These are phyloP conservation scores for Sphaerophoria taeniata DNA, from an alignment of 2,888 invertebrate genomes.

Conservation along the genomic window DNA sequence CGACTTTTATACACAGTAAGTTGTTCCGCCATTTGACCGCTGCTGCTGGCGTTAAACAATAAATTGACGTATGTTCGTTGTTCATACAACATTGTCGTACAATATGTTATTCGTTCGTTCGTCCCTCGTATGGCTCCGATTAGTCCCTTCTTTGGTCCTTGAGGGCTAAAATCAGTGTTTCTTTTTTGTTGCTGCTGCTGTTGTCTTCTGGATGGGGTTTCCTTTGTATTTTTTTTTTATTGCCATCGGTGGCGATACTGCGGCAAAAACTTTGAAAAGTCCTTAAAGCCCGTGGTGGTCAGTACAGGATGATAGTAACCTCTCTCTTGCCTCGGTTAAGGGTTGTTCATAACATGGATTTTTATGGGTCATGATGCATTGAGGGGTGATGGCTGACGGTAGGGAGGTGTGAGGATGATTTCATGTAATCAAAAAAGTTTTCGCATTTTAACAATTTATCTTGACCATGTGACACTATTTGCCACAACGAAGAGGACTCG, in stretches of 20 bases:
- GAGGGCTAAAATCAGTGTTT: slow-evolving; percentile 62
- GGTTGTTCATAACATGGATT: slow-evolving; percentile 19
- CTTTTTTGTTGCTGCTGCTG: slow-evolving; percentile 5
- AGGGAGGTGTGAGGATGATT: slow-evolving; percentile 41
- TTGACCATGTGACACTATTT: slow-evolving; percentile 67
- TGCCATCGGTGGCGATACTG: slow-evolving; percentile 67
- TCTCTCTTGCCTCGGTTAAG: no score
- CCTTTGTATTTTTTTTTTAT: slow-evolving; percentile 68
- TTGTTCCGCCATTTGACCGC: slow-evolving; percentile 51
- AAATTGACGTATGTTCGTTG: slow-evolving; percentile 65
- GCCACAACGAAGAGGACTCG: no score
- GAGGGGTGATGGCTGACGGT: background rate
- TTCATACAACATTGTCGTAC: slow-evolving; percentile 57
- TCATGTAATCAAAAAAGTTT: slow-evolving; percentile 74
- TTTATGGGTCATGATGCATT: slow-evolving; percentile 1
- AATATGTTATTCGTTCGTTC: slow-evolving; percentile 58
- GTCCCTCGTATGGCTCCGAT: background rate
- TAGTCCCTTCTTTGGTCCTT: slow-evolving; percentile 29
- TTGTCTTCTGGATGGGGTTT: slow-evolving; percentile 19
- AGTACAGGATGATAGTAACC: slow-evolving; percentile 10
- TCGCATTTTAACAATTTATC: slow-evolving; percentile 70
- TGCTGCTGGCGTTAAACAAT: slow-evolving; percentile 57
- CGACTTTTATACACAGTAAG: slow-evolving; percentile 22
- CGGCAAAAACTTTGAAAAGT: slow-evolving; percentile 69
- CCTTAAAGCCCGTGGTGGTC: slow-evolving; percentile 14